Conservation (phyloP, 2,113 vertebrate genomes). For the Thamnophis sirtalis region DNA sequence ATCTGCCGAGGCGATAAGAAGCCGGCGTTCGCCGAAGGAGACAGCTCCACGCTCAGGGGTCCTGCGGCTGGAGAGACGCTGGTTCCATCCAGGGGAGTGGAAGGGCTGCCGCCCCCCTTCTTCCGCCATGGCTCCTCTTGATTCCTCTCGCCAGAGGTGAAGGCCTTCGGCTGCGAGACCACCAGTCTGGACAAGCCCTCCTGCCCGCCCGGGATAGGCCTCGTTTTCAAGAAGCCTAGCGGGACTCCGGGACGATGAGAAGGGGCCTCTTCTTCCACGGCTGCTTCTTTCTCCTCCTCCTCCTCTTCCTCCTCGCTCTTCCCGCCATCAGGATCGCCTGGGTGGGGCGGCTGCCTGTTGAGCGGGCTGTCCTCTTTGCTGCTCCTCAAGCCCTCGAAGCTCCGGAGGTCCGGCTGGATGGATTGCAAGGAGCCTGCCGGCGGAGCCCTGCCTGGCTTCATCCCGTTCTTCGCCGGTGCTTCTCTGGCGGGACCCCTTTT, state of each 20-base stretch:
- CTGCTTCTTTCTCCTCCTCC: slow-evolving; percentile 62
- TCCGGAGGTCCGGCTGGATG: slow-evolving; percentile 61
- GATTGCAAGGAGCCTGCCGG: slow-evolving; percentile 52
- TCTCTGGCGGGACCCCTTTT: slow-evolving; percentile 56
- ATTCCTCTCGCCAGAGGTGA: slow-evolving; percentile 49
- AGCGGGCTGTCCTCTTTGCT: slow-evolving; percentile 33
- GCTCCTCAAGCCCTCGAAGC: slow-evolving; percentile 59
- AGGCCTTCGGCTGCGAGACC: slow-evolving; percentile 42
- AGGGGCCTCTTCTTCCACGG: slow-evolving; percentile 60
- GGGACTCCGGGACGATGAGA: slow-evolving; percentile 10
- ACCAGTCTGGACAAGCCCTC: neutral
- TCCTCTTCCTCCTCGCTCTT: slow-evolving; percentile 62
- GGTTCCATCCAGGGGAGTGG: slow-evolving; percentile 5
- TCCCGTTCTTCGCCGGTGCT: slow-evolving; percentile 60
- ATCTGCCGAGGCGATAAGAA: slow-evolving; percentile 46
- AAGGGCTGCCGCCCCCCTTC: slow-evolving; percentile 37
- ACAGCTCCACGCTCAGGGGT: slow-evolving; percentile 40
- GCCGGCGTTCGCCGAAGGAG: slow-evolving; percentile 33
- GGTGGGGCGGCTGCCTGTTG: slow-evolving; percentile 29
- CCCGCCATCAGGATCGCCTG: slow-evolving; percentile 58
- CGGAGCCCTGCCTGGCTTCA: slow-evolving; percentile 56
- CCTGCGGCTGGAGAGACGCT: slow-evolving; percentile 35
- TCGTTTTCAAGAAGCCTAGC: slow-evolving; percentile 14
- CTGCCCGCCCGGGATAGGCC: slow-evolving; percentile 18
- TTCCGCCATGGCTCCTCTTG: slow-evolving; percentile 40